These are phyloP conservation scores for Apomyelois bistriatella DNA, from an alignment of 2,888 invertebrate genomes.

Conservation along the genomic window DNA sequence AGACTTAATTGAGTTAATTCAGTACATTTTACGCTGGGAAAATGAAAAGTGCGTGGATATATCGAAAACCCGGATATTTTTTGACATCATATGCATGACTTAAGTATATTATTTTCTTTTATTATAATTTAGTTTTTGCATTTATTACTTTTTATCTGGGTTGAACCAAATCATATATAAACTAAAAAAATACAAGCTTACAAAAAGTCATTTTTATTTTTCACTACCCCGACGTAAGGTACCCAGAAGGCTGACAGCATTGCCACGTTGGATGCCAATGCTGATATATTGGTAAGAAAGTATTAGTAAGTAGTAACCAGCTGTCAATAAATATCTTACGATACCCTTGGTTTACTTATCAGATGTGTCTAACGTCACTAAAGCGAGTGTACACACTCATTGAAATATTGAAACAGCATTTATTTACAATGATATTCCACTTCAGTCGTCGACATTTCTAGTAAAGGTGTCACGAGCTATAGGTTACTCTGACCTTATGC, in stretches of 20 bases:
- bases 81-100: neutral
- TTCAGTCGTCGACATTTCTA: conserved; percentile 3
- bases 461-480: conserved; percentile 2
- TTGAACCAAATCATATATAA: too few relatives aligned
- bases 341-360: too few relatives aligned
- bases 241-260: too few relatives aligned
- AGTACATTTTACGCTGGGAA: neutral
- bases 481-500: conserved; percentile 8
- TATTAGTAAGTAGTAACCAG: too few relatives aligned
- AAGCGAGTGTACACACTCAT: neutral
- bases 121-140: too few relatives aligned
- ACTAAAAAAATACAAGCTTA: too few relatives aligned
- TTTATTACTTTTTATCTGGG: too few relatives aligned
- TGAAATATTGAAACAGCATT: neutral
- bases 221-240: too few relatives aligned
- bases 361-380: neutral
- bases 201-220: too few relatives aligned
- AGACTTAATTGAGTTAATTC: neutral
- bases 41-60: neutral
- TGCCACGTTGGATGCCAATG: too few relatives aligned
- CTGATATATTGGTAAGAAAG: too few relatives aligned
- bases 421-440: neutral
- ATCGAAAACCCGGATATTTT: neutral
- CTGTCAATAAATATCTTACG: too few relatives aligned
- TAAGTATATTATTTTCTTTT: neutral